Conservation (phyloP, 1,140 invertebrate genomes). For the Bombus difficillimus region DNA sequence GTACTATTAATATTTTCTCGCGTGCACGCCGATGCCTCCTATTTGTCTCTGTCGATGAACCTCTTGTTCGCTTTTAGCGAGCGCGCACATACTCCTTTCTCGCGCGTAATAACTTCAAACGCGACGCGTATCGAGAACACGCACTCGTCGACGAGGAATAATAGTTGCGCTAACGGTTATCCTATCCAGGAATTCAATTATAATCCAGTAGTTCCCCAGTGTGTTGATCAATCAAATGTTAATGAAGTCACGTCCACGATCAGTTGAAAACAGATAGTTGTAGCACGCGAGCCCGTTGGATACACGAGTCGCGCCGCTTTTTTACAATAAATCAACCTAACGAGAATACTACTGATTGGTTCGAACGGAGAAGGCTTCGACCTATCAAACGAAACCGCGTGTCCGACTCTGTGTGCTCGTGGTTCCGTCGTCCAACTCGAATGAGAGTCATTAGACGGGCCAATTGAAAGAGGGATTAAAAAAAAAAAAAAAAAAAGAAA, state of each 20-base stretch:
- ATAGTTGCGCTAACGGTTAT: slow-evolving; percentile 29
- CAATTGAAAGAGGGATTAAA: background rate
- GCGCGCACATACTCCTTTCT: background rate
- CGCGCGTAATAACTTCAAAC: background rate
- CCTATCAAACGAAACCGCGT: slow-evolving; percentile 10
- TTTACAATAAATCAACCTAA: slow-evolving; percentile 49
- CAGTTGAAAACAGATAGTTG: slow-evolving; percentile 23
- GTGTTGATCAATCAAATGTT: slow-evolving; percentile 48
- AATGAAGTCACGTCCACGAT: slow-evolving; percentile 46
- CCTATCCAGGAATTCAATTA: slow-evolving; percentile 48
- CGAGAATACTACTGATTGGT: slow-evolving; percentile 36
- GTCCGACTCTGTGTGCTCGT: background rate
- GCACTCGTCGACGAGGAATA: slow-evolving; percentile 24
- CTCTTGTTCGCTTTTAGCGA: background rate
- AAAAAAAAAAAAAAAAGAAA: background rate
- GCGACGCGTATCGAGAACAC: background rate
- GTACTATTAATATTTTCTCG: slow-evolving; percentile 5
- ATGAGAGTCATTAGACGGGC: slow-evolving; percentile 16
- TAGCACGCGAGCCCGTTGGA: slow-evolving; percentile 13
- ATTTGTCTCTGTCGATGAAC: slow-evolving; percentile 12
- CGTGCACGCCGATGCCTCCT: background rate
- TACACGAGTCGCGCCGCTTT: slow-evolving; percentile 8
- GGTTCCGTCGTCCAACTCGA: background rate
- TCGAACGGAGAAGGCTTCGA: background rate
- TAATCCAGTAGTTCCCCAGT: slow-evolving; percentile 11